These are phyloP conservation scores for Encarsia formosa DNA, from an alignment of 2,888 invertebrate species.

Conservation along the genomic window DNA sequence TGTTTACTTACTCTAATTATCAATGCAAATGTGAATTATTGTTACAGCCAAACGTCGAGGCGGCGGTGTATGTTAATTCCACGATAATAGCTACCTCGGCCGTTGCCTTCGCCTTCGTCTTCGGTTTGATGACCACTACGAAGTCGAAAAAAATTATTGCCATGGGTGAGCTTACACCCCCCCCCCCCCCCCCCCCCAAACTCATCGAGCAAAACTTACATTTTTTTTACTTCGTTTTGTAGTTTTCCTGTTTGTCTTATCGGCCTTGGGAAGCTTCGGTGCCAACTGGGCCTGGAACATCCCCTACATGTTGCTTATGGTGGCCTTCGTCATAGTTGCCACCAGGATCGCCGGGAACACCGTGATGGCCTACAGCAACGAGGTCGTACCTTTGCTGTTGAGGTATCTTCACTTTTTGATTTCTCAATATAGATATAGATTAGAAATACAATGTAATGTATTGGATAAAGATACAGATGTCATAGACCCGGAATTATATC, in stretches of 20 bases:
- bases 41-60: slow-evolving; percentile 40
- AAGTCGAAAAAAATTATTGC: slow-evolving; percentile 34
- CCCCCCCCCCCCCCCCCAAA: too few species aligned
- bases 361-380: slow-evolving; percentile 41
- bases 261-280: slow-evolving; percentile 40
- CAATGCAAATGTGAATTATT: too few species aligned
- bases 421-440: too few species aligned
- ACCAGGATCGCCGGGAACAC: slow-evolving; percentile 43
- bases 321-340: slow-evolving; percentile 41
- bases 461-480: too few species aligned
- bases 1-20: too few species aligned
- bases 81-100: slow-evolving; percentile 44
- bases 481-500: too few species aligned
- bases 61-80: slow-evolving; percentile 42
- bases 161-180: slow-evolving; percentile 40
- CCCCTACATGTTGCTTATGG: slow-evolving; percentile 41
- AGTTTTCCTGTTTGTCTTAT: slow-evolving; percentile 39
- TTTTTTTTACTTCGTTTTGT: slow-evolving; percentile 24
- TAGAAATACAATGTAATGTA: too few species aligned
- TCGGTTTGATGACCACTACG: slow-evolving; percentile 31
- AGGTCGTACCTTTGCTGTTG: slow-evolving; percentile 42
- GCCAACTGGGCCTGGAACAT: slow-evolving; percentile 44
- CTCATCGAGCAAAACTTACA: neutral
- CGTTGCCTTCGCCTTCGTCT: slow-evolving; percentile 40
- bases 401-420: slow-evolving; percentile 43